Base-by-base conservation (phyloP, 2,797 vertebrate species). In the Menidia menidia region DNA sequence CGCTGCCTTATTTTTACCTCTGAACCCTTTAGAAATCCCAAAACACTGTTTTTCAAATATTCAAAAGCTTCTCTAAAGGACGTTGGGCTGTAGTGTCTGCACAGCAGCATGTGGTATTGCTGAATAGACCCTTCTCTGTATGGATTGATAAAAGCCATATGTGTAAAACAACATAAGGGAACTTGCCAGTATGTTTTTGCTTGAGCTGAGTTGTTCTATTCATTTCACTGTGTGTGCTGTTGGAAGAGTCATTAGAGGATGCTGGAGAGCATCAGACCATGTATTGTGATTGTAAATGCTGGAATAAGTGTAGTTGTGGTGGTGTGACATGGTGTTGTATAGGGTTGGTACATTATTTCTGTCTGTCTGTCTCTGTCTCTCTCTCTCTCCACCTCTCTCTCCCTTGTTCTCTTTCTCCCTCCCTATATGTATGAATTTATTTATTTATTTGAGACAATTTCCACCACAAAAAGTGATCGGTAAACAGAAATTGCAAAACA, bases 121-220 rank as follows among this genome's bases (percentile, higher is more conserved):
- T 90, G 84, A 91, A 91, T 89, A 76, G 73, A 71, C 13, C 30
- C 66, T 64, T 85, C 62, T 88, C 80, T 80, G 47, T 64, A 19
- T 3, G 63, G 79, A 59, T 70, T 73, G 67, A 39, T 39, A 10
- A 39, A 88, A 81, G 63, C 57, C 55, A 54, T 52, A 54, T 65
- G 69, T 67, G 63, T 53, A 60, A 41, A 12, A 16, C 3, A 11
- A 85, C 81, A 84, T 68, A 12, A 10, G 68, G 75, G 90, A 92
- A 91, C 35, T 2, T 81, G 60, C 86, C 78, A 64, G 91, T 66
- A 59, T 76, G 44, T 77, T 87, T 81, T 53, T 72, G 90, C 53
- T 77, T 39, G 65, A 71, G 63, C 68, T 52, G 47, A 31, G 73
- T 39, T 82, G 74, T 76, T 81, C 75, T 68, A 30, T 61, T 73